Percentiles rank a stretch among this genome's conserved stretches.
These are phyloP conservation scores for Bubalus kerabau DNA, from an alignment of 2,113 vertebrate species.

Conservation along the genomic window DNA sequence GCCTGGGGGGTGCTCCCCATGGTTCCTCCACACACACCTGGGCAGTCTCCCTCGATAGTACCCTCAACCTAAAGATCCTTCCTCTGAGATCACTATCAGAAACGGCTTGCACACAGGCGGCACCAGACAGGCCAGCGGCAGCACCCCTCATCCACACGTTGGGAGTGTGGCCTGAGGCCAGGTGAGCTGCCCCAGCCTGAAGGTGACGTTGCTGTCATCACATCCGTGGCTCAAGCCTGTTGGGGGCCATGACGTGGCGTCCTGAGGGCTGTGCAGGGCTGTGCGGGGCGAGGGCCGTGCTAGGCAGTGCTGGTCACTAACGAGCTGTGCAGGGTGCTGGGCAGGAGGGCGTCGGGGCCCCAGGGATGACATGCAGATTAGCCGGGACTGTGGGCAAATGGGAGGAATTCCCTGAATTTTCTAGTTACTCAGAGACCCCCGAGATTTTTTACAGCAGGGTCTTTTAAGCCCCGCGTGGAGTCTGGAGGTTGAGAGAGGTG, in stretches of 20 bases:
- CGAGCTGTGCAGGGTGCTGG: neutral
- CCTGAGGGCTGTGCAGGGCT: neutral
- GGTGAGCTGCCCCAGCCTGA: neutral
- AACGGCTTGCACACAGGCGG: neutral
- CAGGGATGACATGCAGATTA: neutral
- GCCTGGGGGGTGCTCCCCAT: neutral
- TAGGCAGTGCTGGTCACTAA: neutral
- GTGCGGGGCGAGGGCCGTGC: too few species aligned
- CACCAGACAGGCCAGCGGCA: neutral
- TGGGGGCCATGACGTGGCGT: too few species aligned
- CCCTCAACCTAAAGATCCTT: neutral
- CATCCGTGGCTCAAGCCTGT: neutral
- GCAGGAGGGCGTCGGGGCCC: neutral
- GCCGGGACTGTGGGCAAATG: neutral
- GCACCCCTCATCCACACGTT: neutral
- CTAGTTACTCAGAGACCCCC: neutral
- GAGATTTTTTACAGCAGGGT: neutral
- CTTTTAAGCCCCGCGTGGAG: neutral
- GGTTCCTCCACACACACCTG: neutral
- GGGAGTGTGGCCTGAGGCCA: neutral
- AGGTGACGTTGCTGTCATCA: neutral
- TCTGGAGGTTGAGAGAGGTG: neutral
- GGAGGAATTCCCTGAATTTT: neutral
- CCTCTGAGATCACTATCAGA: neutral
- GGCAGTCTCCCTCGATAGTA: neutral